phyloP scores from a whole-genome alignment of 2,888 invertebrate species.

The Drepanosiphum platanoidis region DNA sequence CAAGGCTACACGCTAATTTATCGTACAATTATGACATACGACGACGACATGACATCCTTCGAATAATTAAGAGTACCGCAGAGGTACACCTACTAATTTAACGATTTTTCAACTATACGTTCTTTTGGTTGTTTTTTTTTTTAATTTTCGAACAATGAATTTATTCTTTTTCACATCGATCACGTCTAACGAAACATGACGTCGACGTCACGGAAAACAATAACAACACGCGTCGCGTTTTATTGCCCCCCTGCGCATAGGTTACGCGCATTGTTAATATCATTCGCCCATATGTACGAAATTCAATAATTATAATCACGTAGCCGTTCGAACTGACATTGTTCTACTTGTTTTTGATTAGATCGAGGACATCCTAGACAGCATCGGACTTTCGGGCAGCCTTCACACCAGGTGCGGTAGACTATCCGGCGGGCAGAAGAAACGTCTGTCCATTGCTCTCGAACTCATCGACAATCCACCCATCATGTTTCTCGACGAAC shows the following conservation, averaged over 20 bases:
- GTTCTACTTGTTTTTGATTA: constrained; percentile 64
- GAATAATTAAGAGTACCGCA: not conserved
- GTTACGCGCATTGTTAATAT: not conserved
- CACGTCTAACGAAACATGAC: constrained; percentile 9
- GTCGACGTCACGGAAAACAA: constrained; percentile 11
- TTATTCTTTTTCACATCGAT: not conserved
- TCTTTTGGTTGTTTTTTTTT: not conserved
- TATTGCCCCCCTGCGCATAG: not conserved
- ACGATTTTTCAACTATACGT: constrained; percentile 11
- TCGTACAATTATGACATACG: constrained; percentile 25
- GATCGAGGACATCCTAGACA: constrained; percentile 71
- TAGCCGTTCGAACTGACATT: constrained; percentile 38
- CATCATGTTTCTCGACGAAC: constrained; percentile 74
- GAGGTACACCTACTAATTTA: not conserved
- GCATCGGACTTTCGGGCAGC: constrained; percentile 69
- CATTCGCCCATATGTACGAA: not conserved
- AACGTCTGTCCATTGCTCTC: constrained; percentile 72
- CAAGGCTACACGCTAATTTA: constrained; percentile 28
- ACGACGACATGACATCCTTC: constrained; percentile 21
- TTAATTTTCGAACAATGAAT: constrained; percentile 5
- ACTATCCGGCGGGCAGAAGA: constrained; percentile 72
- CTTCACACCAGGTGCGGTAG: constrained; percentile 69
- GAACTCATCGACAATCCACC: constrained; percentile 74
- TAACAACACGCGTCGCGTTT: not conserved
- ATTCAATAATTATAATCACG: constrained; percentile 35